Percentiles rank a stretch among this genome's conserved stretches.
Conservation (phyloP, 2,797 vertebrate species). For the Bufotes viridis region DNA sequence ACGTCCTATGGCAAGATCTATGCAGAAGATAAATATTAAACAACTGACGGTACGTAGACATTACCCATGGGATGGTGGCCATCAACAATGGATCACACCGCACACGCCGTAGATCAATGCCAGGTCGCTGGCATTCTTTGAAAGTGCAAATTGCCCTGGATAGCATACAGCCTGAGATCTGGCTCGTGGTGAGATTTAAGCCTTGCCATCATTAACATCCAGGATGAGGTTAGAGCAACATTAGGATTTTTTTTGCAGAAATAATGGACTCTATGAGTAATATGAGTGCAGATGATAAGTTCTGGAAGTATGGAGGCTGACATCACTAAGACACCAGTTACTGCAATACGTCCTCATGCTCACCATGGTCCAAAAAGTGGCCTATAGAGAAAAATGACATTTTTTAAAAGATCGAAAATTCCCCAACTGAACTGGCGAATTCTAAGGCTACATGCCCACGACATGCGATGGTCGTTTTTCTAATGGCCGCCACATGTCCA, state of each 20-base stretch:
- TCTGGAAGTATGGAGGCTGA: background rate
- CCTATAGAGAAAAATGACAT: background rate
- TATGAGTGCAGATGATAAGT: background rate
- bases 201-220: background rate
- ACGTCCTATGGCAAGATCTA: too few relatives aligned
- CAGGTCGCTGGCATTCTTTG: background rate
- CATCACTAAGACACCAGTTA: background rate
- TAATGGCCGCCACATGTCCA: too few relatives aligned
- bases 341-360: too few relatives aligned
- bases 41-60: background rate
- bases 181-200: background rate
- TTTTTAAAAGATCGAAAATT: too few relatives aligned
- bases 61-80: conserved; percentile 5
- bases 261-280: background rate
- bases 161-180: background rate
- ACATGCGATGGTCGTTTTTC: too few relatives aligned
- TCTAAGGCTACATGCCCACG: too few relatives aligned
- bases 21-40: background rate
- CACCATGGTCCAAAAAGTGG: too few relatives aligned
- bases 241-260: background rate
- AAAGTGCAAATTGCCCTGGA: conserved; percentile 14
- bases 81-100: background rate
- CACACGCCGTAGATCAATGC: conserved; percentile 1
- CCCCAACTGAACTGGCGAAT: too few relatives aligned
- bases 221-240: background rate